Base-by-base conservation (phyloP, 2,113 vertebrate genomes). In the Scalopus aquaticus region DNA sequence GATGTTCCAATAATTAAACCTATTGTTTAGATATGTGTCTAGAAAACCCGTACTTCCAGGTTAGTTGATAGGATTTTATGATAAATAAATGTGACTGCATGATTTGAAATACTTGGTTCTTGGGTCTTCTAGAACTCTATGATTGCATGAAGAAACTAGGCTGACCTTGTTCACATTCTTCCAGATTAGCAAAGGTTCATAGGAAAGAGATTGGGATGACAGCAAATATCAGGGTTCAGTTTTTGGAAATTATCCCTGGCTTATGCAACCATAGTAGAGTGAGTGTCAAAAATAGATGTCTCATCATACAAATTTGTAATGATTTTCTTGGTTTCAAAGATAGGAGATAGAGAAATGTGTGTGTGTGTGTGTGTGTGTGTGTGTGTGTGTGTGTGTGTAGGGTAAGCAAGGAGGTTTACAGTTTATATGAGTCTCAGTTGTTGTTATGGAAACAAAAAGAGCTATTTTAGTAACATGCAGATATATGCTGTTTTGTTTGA, bases 251-350 rank as follows among this genome's bases (percentile, higher is more conserved):
- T 11, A 11, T 69, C 86, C 13, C 85, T 92, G 35, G 20, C 32
- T 80, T 44, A 56, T 78, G 24, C 28, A 76, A 83, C 39, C 32
- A 49, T 2, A n/a, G 12, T 69, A 76, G 30, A 76, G 28, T 85
- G 54, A 46, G 49, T 62, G 44, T 93, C 84, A 76, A 77, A 81
- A 72, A 73, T 3, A 58, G 28, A 67, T 93, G 19, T 12, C 51
- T 87, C 92, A 5, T 5, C 9, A 80, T 37, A 72, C 64, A 88
- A 62, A 39, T 74, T 80, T 95, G 15, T 65, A 77, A 87, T 37
- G 28, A 90, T 70, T 95, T 90, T 93, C 19, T 74, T 5, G 3
- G 11, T 60, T 76, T 92, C 79, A 85, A 93, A 88, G 17, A 79
- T 60, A 19, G 8, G 15, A 72, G 22, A 37, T 82, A 54, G 62